phyloP scores from a whole-genome alignment of 1,140 invertebrate genomes.

The Cepaea nemoralis region DNA sequence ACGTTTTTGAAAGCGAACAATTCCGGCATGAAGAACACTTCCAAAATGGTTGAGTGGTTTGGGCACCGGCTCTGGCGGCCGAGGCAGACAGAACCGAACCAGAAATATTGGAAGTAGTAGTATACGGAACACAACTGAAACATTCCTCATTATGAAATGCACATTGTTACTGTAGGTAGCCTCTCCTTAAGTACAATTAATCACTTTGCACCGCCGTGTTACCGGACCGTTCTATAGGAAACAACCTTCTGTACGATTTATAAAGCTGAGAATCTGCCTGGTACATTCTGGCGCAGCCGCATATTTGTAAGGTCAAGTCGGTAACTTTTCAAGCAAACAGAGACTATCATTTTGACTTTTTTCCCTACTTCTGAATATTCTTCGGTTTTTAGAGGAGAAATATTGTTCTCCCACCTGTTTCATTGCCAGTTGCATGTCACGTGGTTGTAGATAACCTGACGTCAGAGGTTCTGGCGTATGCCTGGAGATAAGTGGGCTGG shows the following conservation, averaged over 20 bases:
- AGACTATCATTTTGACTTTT: not conserved
- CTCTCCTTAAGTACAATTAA: not conserved
- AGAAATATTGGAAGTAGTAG: not conserved
- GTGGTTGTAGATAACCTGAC: not conserved
- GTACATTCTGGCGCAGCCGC: not conserved
- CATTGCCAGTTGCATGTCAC: not conserved
- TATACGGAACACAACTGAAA: not conserved
- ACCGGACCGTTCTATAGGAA: not conserved
- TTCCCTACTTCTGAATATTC: not conserved
- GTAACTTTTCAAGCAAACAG: not conserved
- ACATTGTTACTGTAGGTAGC: not conserved
- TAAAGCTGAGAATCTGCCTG: not conserved
- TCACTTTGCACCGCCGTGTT: not conserved
- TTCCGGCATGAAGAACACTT: too few relatives aligned
- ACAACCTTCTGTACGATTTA: not conserved
- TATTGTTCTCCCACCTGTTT: slow-evolving; percentile 9
- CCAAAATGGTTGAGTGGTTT: too few relatives aligned
- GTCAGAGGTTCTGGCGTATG: not conserved
- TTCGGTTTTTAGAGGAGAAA: not conserved
- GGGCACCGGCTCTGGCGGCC: not conserved
- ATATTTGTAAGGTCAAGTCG: not conserved
- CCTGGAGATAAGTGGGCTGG: not conserved
- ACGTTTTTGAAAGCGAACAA: too few relatives aligned
- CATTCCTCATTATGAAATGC: not conserved
- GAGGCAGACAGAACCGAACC: not conserved